Conservation (phyloP, 2,113 vertebrate genomes). For the Pleuronectes platessa region DNA sequence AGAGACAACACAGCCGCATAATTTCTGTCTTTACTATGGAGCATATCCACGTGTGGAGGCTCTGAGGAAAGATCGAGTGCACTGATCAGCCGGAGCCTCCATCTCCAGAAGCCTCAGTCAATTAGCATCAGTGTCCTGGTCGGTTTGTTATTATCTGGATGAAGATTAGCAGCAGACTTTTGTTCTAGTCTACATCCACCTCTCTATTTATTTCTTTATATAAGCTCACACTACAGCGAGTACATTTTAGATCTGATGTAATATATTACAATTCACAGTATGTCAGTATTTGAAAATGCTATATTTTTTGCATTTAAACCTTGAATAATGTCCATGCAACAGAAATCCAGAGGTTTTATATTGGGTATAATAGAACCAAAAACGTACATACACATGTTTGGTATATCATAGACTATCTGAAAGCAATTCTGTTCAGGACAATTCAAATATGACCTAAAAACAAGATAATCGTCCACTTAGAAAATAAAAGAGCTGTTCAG, state of each 20-base stretch:
- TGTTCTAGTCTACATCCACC: constrained; percentile 33
- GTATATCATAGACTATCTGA: too few species aligned
- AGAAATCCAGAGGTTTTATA: too few species aligned
- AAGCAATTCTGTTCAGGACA: too few species aligned
- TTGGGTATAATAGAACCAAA: too few species aligned
- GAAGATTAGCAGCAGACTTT: constrained; percentile 57
- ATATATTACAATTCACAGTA: neutral
- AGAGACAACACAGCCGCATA: neutral
- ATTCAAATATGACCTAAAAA: too few species aligned
- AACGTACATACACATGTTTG: too few species aligned
- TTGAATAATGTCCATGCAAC: too few species aligned
- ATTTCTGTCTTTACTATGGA: neutral
- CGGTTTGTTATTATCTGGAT: constrained; percentile 58
- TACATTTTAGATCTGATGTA: neutral
- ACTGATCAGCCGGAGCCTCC: constrained; percentile 36
- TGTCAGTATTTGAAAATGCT: too few species aligned
- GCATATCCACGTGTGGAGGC: constrained; percentile 10
- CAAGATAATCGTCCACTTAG: too few species aligned
- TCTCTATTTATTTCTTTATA: constrained; percentile 25
- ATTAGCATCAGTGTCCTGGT: constrained; percentile 64
- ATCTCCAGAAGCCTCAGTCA: constrained; percentile 57
- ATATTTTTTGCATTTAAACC: too few species aligned
- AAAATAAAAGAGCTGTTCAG: neutral
- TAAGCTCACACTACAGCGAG: constrained; percentile 27
- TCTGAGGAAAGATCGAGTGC: constrained; percentile 29